Conservation (phyloP, 92 coral and sea anemone species). For the Montipora capitata region DNA sequence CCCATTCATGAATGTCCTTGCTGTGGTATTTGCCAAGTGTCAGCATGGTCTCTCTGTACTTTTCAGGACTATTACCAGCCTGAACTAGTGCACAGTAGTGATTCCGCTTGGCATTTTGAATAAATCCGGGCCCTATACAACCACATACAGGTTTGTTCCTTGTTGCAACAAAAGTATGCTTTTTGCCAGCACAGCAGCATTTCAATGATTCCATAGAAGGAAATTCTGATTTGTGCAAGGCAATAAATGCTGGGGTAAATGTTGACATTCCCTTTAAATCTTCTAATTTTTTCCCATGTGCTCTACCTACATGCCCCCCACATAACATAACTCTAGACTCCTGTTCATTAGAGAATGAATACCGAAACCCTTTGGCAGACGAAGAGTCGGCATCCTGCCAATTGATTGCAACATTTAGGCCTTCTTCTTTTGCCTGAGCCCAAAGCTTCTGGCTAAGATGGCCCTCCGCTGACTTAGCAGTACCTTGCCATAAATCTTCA, state of each 20-base stretch:
- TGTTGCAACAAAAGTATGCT: too few species aligned
- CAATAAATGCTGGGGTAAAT: too few species aligned
- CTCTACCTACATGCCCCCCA: too few species aligned
- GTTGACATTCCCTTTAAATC: too few species aligned
- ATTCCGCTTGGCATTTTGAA: too few species aligned
- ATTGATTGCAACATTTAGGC: conserved; percentile 53
- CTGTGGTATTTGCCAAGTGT: conserved; percentile 65
- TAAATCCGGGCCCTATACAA: too few species aligned
- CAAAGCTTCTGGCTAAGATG: conserved; percentile 41
- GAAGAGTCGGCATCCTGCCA: conserved; percentile 51
- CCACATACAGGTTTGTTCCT: too few species aligned
- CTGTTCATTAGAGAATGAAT: too few species aligned
- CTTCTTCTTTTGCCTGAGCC: conserved; percentile 25
- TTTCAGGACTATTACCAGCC: conserved; percentile 38
- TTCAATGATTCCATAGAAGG: conserved; percentile 35
- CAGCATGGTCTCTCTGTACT: conserved; percentile 59
- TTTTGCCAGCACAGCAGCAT: conserved; percentile 19
- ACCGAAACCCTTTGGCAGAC: too few species aligned
- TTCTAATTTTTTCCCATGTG: too few species aligned
- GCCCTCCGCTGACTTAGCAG: conserved; percentile 79
- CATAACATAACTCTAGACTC: too few species aligned
- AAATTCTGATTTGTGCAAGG: too few species aligned
- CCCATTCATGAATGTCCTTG: conserved; percentile 73
- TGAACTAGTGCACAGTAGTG: conserved; percentile 45
- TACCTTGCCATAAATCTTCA: conserved; percentile 64